Evolutionary conservation across 2,888 invertebrate genomes (phyloP).

Genomic region (Trissoscelio sp.): DNA sequence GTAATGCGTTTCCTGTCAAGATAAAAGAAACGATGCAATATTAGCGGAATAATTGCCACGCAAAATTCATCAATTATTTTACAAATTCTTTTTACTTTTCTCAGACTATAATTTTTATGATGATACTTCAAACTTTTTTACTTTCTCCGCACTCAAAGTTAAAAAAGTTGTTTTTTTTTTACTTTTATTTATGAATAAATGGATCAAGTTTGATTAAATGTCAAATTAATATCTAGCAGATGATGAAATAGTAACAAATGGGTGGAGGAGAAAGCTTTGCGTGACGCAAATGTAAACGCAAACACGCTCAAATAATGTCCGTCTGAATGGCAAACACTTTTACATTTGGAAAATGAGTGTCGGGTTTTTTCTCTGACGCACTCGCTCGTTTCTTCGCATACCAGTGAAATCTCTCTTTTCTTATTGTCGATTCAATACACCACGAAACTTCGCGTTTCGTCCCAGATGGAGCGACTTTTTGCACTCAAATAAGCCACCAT

Average conservation of each 20-base stretch:
- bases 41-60: neutral
- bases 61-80: neutral
- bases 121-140: no score
- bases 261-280: slow-evolving; percentile 74
- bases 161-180: no score
- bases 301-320: slow-evolving; percentile 54
- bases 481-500: neutral
- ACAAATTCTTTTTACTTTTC: no score
- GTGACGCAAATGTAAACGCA: slow-evolving; percentile 70
- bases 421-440: slow-evolving; percentile 32
- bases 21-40: slow-evolving; percentile 12
- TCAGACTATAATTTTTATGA: no score
- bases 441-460: slow-evolving; percentile 34
- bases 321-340: slow-evolving; percentile 65
- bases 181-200: no score
- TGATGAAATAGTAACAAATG: slow-evolving; percentile 58
- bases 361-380: slow-evolving; percentile 64
- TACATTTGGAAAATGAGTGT: slow-evolving; percentile 68
- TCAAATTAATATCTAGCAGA: slow-evolving; percentile 21
- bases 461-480: slow-evolving; percentile 20
- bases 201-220: no score
- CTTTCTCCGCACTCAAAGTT: no score
- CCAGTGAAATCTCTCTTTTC: slow-evolving; percentile 63
- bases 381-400: slow-evolving; percentile 59
- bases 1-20: slow-evolving; percentile 18